These are phyloP conservation scores for Sisyra terminalis DNA, from an alignment of 2,888 invertebrate species.

Conservation along the genomic window DNA sequence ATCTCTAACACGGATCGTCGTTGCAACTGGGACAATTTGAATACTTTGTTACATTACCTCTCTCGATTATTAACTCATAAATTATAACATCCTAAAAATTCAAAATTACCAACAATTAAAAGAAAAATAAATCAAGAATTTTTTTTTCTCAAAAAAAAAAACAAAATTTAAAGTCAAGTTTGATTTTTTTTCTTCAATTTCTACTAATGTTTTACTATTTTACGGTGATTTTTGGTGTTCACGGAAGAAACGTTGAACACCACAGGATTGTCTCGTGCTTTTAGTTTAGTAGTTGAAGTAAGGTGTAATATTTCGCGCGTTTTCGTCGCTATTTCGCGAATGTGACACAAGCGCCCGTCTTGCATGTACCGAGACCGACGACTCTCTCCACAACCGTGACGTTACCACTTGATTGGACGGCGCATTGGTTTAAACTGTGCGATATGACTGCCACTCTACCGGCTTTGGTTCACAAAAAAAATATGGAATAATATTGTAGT, in stretches of 20 bases:
- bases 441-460: slow-evolving; percentile 5
- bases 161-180: too few relatives aligned
- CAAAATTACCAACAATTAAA: too few relatives aligned
- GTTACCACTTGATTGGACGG: slow-evolving; percentile 6
- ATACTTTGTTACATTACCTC: too few relatives aligned
- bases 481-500: slow-evolving; percentile 8
- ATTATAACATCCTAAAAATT: too few relatives aligned
- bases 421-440: slow-evolving; percentile 6
- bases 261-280: background rate
- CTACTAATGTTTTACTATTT: too few relatives aligned
- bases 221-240: too few relatives aligned
- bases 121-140: too few relatives aligned
- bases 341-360: slow-evolving; percentile 4
- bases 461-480: slow-evolving; percentile 6
- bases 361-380: background rate
- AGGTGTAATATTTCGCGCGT: slow-evolving; percentile 7
- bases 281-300: background rate
- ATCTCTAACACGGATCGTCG: slow-evolving; percentile 1
- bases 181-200: too few relatives aligned
- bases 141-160: too few relatives aligned
- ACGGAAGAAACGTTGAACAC: too few relatives aligned
- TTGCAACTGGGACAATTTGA: too few relatives aligned
- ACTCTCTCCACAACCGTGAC: slow-evolving; percentile 3
- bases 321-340: slow-evolving; percentile 4
- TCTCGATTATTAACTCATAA: too few relatives aligned